A percentile compares a stretch with the other conserved stretches of the same genome.
Conservation (phyloP, 2,113 vertebrate genomes). For the Peucedramus taeniatus region DNA sequence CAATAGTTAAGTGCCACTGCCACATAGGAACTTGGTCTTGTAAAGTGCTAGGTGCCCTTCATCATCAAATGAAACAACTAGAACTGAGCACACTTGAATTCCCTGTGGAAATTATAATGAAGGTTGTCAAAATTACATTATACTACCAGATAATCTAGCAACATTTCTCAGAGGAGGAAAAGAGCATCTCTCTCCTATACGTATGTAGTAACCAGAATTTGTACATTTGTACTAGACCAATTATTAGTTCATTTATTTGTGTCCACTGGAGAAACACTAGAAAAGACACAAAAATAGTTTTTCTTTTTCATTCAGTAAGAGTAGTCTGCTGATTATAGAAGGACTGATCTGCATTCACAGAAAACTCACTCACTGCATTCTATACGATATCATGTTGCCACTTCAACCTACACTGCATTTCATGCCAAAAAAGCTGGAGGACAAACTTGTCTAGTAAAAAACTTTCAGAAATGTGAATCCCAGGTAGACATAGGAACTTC, state of each 20-base stretch:
- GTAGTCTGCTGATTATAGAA: not conserved
- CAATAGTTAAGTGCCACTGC: not conserved
- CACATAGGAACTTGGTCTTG: not conserved
- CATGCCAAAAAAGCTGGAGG: not conserved
- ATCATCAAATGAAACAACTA: not conserved
- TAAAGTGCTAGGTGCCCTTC: constrained; percentile 1
- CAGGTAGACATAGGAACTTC: not conserved
- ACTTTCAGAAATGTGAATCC: not conserved
- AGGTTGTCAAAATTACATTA: not conserved
- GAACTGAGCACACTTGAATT: not conserved
- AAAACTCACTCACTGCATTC: not conserved
- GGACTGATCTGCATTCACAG: not conserved
- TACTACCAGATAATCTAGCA: not conserved
- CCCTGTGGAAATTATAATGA: not conserved
- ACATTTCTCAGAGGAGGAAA: not conserved
- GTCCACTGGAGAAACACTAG: not conserved
- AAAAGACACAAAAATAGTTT: not conserved
- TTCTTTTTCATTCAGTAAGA: not conserved
- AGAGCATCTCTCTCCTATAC: not conserved
- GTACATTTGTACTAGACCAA: not conserved
- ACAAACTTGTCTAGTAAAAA: not conserved
- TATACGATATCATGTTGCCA: not conserved
- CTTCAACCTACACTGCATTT: not conserved
- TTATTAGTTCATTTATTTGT: not conserved
- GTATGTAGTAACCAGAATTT: not conserved